Conservation (phyloP, 2,888 invertebrate genomes). For the Zhuqinia jingwanae region DNA sequence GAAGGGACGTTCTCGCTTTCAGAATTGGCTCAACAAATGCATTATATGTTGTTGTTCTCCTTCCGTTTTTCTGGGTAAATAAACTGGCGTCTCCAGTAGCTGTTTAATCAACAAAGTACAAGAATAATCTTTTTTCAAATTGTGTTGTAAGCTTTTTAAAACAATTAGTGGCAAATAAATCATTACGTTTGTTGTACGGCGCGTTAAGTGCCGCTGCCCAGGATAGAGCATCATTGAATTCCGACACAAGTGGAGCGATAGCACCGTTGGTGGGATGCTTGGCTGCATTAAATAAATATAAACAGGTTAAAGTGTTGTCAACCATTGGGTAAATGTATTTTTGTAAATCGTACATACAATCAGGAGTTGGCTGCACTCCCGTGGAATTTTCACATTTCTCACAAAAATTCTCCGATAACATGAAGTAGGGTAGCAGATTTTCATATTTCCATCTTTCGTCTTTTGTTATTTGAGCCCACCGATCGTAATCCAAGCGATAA, state of each 20-base stretch:
- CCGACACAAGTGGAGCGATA: conserved; percentile 77
- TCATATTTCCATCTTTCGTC: conserved; percentile 76
- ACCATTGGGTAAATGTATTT: too few species aligned
- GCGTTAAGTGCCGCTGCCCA: conserved; percentile 78
- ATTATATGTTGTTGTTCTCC: conserved; percentile 76
- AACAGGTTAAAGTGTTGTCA: too few species aligned
- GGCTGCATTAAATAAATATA: too few species aligned
- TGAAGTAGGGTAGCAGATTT: conserved; percentile 77
- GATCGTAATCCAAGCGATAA: conserved; percentile 73
- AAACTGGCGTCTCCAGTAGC: conserved; percentile 77
- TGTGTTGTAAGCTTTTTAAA: not conserved
- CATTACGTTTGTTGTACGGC: conserved; percentile 76
- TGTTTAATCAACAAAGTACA: conserved; percentile 43
- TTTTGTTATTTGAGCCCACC: conserved; percentile 77
- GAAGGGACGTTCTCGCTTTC: conserved; percentile 70
- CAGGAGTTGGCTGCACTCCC: too few species aligned
- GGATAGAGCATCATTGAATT: conserved; percentile 78
- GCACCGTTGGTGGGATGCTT: too few species aligned
- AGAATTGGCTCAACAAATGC: conserved; percentile 77
- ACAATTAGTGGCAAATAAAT: too few species aligned
- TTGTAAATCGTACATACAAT: too few species aligned
- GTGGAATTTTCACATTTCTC: conserved; percentile 71
- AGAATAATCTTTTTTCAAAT: not conserved
- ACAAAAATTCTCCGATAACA: conserved; percentile 78
- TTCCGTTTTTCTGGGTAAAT: conserved; percentile 76